phyloP scores from a whole-genome alignment of 2,797 vertebrate species.

The Gambelia wislizenii region DNA sequence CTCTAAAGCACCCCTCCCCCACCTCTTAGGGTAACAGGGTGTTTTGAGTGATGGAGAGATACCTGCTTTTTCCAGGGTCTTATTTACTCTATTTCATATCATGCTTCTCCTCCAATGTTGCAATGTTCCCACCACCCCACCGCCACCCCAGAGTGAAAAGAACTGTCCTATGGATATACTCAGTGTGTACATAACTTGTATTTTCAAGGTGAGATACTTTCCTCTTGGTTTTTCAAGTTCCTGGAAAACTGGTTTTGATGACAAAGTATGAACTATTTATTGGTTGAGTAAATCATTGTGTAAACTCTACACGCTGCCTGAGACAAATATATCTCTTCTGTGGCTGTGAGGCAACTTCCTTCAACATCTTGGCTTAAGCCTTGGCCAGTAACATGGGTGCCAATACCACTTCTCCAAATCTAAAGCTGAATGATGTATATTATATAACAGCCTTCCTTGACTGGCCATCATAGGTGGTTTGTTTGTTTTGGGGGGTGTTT shows the following conservation, averaged over 20 bases:
- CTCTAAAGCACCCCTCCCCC: too few species aligned
- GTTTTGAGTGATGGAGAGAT: background rate
- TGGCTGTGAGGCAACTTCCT: slow-evolving; percentile 22
- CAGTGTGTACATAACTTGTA: background rate
- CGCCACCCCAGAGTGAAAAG: background rate
- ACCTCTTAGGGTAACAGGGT: background rate
- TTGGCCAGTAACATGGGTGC: background rate
- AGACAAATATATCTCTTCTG: slow-evolving; percentile 25
- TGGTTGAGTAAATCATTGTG: slow-evolving; percentile 33
- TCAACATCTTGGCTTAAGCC: slow-evolving; percentile 24
- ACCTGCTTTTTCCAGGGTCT: background rate
- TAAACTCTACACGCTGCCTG: slow-evolving; percentile 24
- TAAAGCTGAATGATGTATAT: slow-evolving; percentile 21
- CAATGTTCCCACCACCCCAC: background rate
- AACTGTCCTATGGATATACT: background rate
- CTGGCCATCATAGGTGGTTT: fast-evolving
- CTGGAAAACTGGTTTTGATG: slow-evolving; percentile 30
- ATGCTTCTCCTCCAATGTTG: background rate
- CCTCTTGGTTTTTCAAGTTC: background rate
- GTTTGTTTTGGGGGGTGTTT: background rate
- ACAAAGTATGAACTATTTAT: slow-evolving; percentile 27
- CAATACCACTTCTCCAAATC: slow-evolving; percentile 55
- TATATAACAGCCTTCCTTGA: fast-evolving
- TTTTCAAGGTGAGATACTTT: slow-evolving; percentile 1
- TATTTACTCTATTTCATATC: too few species aligned